Base-by-base conservation (phyloP, 2,797 vertebrate genomes). In the Esox masquinongy region DNA sequence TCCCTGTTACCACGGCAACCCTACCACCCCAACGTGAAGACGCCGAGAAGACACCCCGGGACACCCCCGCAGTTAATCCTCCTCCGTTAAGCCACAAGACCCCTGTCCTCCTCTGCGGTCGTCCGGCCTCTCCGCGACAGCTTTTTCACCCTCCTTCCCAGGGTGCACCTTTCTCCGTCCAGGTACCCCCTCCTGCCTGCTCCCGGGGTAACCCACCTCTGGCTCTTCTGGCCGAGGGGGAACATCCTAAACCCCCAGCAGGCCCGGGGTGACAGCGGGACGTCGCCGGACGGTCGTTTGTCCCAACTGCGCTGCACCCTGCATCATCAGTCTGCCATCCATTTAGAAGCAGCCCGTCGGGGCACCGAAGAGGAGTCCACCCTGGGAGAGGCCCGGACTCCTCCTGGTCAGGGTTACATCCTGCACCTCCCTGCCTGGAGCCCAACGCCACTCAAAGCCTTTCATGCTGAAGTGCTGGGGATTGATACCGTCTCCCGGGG, bases 281-380 rank as follows among this genome's bases (percentile, higher is more conserved):
- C 39, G 5, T 6, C 5, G 39, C 39, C 5, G 39, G 39, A 9
- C 9, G 39, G 39, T 43, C 39, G 39, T 43, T 43, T 9, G 5
- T 31, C 34, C 66, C 7, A 68, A 39, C 66, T 61, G 70, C 17
- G 83, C 88, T 75, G 61, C 63, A 24, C 26, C 43, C 68, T 16
- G 47, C 70, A 64, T 6, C 59, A 4, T 19, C 84, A 74, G 77
- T 89, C 80, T 91, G 84, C 87, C 84, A 86, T 87, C 74, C 67
- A 67, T 47, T 16, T 87, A 89, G 87, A 83, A 87, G 87, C 86
- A 79, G 79, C 80, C 87, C 84, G 87, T 87, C 84, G 77, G 85
- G 86, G 85, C 86, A 82, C 83, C 82, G 78, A 90, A 89, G 84
- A 86, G 15, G 63, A 17, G 29, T 29, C 15, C 63, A 66, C 26